Conservation (phyloP, 2,888 invertebrate genomes). For the Mesoligia furuncula region DNA sequence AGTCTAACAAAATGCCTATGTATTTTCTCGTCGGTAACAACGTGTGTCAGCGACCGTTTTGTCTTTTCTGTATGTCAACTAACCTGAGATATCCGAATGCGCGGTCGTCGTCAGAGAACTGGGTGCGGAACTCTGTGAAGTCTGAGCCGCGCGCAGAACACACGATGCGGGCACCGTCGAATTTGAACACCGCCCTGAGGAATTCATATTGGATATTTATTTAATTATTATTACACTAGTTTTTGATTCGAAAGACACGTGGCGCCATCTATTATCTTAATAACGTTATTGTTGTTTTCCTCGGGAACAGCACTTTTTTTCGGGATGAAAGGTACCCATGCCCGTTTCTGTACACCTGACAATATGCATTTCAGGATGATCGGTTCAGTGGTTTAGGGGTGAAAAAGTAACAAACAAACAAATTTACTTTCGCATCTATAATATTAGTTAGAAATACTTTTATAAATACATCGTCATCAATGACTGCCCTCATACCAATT, state of each 20-base stretch:
- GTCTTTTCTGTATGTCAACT: background rate
- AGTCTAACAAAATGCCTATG: background rate
- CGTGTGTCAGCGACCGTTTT: background rate
- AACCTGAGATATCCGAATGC: constrained; percentile 94
- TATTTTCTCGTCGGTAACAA: background rate
- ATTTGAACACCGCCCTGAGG: constrained; percentile 94
- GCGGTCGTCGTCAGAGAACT: constrained; percentile 93
- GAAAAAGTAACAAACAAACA: too few relatives aligned
- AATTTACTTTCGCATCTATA: too few relatives aligned
- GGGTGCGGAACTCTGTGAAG: constrained; percentile 92
- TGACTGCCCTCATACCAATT: background rate
- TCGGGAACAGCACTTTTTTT: too few relatives aligned
- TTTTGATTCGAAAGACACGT: too few relatives aligned
- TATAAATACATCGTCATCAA: background rate
- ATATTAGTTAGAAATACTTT: too few relatives aligned
- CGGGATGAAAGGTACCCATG: background rate
- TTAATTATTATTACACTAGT: too few relatives aligned
- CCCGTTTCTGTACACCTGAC: too few relatives aligned
- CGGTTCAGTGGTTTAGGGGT: too few relatives aligned
- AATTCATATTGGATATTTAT: background rate
- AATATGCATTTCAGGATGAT: too few relatives aligned
- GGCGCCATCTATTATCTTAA: too few relatives aligned
- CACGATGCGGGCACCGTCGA: constrained; percentile 92
- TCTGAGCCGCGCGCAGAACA: constrained; percentile 92
- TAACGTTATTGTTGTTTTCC: too few relatives aligned